Percentiles rank a stretch among this genome's conserved stretches.
phyloP scores from a whole-genome alignment of 1,140 invertebrate species.

The Halesus radiatus region DNA sequence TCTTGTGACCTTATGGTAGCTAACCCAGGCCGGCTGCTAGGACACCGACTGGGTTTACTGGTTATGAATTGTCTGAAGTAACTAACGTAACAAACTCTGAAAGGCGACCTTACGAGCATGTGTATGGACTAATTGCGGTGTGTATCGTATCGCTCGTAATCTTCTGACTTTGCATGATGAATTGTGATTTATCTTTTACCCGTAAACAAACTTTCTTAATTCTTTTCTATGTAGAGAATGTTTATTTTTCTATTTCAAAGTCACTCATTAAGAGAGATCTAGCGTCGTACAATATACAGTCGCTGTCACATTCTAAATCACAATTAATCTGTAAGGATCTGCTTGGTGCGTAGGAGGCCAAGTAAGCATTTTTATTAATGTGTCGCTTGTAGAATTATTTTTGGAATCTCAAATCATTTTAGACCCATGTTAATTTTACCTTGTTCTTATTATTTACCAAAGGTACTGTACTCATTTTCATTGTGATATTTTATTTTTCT shows the following conservation, averaged over 20 bases:
- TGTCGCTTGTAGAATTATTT: constrained; percentile 30
- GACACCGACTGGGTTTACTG: background rate
- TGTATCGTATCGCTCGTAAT: background rate
- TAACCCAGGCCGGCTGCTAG: background rate
- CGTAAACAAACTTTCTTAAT: constrained; percentile 37
- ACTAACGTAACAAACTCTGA: constrained; percentile 1
- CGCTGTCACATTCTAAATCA: constrained; percentile 30
- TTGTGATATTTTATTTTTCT: constrained; percentile 6
- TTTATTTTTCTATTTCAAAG: constrained; percentile 43
- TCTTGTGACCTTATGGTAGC: constrained; percentile 38
- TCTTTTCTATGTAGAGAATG: constrained; percentile 4
- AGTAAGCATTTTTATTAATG: constrained; percentile 15
- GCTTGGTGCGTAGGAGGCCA: constrained; percentile 4
- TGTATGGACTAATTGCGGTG: background rate
- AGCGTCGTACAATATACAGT: background rate
- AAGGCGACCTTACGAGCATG: background rate
- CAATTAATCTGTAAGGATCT: constrained; percentile 31
- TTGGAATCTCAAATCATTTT: constrained; percentile 13
- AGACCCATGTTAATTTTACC: background rate
- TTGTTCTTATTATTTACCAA: background rate
- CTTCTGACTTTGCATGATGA: constrained; percentile 34
- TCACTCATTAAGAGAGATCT: background rate
- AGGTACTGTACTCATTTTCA: background rate
- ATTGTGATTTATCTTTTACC: constrained; percentile 44
- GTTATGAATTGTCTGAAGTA: too few relatives aligned